Evolutionary conservation across 2,888 invertebrate species (phyloP).

Genomic region (Doris montereyensis): DNA sequence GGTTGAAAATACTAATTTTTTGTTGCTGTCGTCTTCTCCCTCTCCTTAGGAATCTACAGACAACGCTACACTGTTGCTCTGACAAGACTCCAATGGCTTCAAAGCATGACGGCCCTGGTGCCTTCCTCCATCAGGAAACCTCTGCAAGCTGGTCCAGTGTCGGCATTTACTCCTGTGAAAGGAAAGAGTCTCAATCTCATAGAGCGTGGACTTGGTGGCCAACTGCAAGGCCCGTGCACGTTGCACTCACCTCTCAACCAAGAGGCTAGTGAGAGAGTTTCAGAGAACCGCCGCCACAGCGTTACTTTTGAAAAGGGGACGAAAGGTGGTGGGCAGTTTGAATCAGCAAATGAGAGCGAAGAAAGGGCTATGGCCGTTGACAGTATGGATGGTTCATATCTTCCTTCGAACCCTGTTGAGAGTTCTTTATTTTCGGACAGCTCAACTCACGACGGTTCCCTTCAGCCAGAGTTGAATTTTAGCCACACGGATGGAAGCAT

Average conservation of each 20-base stretch:
- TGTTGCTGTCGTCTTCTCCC: too few species aligned
- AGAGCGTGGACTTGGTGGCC: background rate
- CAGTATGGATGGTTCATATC: background rate
- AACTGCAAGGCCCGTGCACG: background rate
- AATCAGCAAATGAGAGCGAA: background rate
- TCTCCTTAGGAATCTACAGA: slow-evolving; percentile 28
- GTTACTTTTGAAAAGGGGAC: slow-evolving; percentile 40
- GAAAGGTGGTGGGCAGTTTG: slow-evolving; percentile 32
- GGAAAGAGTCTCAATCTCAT: background rate
- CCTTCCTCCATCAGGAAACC: background rate
- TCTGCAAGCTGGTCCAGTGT: background rate
- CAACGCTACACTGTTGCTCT: slow-evolving; percentile 27
- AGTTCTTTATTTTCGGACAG: too few species aligned
- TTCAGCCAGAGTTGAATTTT: too few species aligned
- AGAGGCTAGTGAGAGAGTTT: background rate
- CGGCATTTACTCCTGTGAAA: slow-evolving; percentile 35
- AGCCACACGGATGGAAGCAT: too few species aligned
- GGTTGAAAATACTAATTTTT: too few species aligned
- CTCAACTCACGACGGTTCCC: too few species aligned
- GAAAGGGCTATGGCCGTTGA: background rate
- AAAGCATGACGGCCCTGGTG: slow-evolving; percentile 22
- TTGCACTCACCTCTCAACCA: background rate
- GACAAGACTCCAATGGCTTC: slow-evolving; percentile 28
- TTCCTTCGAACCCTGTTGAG: too few species aligned
- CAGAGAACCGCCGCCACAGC: slow-evolving; percentile 8